Evolutionary conservation across 2,113 vertebrate species (phyloP), one percentile per base, ranked within the genome.

Genomic region (Puffinus mauretanicus): DNA sequence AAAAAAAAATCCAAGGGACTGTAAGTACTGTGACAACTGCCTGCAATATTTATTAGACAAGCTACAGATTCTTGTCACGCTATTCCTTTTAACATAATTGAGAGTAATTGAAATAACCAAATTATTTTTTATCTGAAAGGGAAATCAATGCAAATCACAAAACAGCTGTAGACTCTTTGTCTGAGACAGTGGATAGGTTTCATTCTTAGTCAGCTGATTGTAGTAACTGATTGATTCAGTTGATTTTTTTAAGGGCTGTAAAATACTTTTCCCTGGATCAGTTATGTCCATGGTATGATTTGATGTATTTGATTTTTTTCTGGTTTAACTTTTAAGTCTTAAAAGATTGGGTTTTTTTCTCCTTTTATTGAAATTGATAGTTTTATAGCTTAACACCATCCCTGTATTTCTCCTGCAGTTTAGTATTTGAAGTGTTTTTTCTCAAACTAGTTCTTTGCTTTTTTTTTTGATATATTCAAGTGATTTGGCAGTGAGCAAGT

Each of bases 401-500:
- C 34, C 19, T 85, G 9, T 89, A 40, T 42, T 93, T 44, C 30
- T 84, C 25, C 17, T 84, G 34, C 16, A 78, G 12, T 91, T 84
- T 34, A 17, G 19, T 46, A 61, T 54, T 89, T 82, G 30, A 67
- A 88, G 38, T 55, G 27, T 3, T 80, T 93, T 95, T 86, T 44
- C 38, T 91, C 7, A 3, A 54, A 72, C 19, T 79, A 20, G 27
- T 69, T 75, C 19, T 81, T 71, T 40, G 36, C 6, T 15, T 47
- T 55, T 82, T 52, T 71, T 60, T 55, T 54, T 3, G 25, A 34
- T 78, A 51, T 57, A 54, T 77, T 82, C 61, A 38, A 82, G 54
- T 76, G 66, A 89, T 93, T 93, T 95, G 86, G 91, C 95, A 95
- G 49, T 20, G 57, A 66, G 70, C 10, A 87, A 61, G 80, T 76